Evolutionary conservation across 2,888 invertebrate genomes (phyloP).

Genomic region (Cecidostiba fungosa): DNA sequence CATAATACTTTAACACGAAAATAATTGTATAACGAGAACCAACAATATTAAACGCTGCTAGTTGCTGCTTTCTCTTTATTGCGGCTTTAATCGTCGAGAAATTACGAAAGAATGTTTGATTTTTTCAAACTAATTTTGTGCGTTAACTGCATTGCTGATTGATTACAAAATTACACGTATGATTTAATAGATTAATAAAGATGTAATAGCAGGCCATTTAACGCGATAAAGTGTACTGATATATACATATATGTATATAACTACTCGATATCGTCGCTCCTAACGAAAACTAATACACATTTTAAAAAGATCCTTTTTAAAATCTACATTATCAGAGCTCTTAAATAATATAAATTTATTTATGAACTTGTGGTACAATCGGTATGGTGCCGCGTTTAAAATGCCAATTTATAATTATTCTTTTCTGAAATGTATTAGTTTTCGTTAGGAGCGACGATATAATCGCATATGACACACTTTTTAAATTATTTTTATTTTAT

Average conservation of each 20-base stretch:
- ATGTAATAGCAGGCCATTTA: conserved; percentile 13
- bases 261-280: too few relatives aligned
- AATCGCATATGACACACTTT: too few relatives aligned
- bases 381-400: too few relatives aligned
- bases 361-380: too few relatives aligned
- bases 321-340: too few relatives aligned
- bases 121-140: not conserved
- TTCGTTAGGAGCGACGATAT: too few relatives aligned
- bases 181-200: not conserved
- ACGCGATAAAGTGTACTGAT: not conserved
- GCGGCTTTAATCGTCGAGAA: not conserved
- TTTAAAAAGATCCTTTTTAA: too few relatives aligned
- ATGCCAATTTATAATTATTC: too few relatives aligned
- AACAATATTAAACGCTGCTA: not conserved
- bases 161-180: conserved; percentile 5
- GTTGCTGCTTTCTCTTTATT: not conserved
- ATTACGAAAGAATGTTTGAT: conserved; percentile 10
- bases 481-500: too few relatives aligned
- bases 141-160: not conserved
- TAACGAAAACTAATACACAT: too few relatives aligned
- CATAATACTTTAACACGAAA: not conserved
- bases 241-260: not conserved
- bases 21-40: not conserved
- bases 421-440: too few relatives aligned
- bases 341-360: too few relatives aligned